Evolutionary conservation across 1,140 invertebrate genomes (phyloP), one percentile per base, ranked within the genome.

Genomic region (Drosophila micromelanica): DNA sequence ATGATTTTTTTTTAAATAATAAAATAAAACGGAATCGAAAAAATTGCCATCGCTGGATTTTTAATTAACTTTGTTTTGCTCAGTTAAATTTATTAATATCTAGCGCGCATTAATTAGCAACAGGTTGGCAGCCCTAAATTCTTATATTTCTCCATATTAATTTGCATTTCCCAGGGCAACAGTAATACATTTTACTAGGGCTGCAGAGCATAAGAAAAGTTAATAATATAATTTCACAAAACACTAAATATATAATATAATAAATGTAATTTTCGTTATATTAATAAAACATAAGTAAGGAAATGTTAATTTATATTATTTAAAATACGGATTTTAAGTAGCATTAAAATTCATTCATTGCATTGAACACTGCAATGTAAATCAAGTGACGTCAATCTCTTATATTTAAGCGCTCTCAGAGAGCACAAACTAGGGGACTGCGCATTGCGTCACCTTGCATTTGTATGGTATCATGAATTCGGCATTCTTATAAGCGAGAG

Each of bases 401-500:
- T 13, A 5, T 7, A 5, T 35, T 20, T 42, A 15, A n/a, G n/a
- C 17, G 35, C 32, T 55, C 52, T 42, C 35, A 37, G 68, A 65
- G 68, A 57, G 37, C 2, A 43, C 5, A 1, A 1, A 5, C 9
- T 6, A 15, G 37, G 5, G 8, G 23, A 20, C 15, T 45, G 52
- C 46, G 62, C 62, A 59, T 11, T 27, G 46, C 46, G 20, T 2
- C 6, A 72, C 46, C 69, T 65, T 35, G 20, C 8, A 13, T n/a
- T 8, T 32, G 20, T 45, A 15, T 45, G 9, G 11, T 2, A 1
- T 0, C 54, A 57, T 72, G 69, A 35, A 13, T 46, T 60, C 56
- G 56, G 49, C 64, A 57, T 74, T 73, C 71, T 74, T 74, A 74
- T 74, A 74, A 74, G 57, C 40, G 30, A 73, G 65, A 62, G 57